phyloP scores from a whole-genome alignment of 2,113 vertebrate species.

The Abramis brama region DNA sequence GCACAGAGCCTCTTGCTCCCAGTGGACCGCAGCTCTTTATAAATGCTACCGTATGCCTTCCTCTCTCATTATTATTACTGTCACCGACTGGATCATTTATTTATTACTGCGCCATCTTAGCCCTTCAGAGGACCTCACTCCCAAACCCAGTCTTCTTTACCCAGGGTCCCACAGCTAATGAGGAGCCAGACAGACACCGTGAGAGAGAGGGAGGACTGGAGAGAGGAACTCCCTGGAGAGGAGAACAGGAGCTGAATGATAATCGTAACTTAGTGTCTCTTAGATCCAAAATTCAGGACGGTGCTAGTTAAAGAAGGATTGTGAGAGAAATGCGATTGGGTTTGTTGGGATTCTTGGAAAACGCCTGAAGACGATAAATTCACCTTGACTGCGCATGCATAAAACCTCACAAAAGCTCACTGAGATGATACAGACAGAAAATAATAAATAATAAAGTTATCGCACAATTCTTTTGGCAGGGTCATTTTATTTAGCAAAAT shows the following conservation, averaged over 20 bases:
- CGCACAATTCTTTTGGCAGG: too few relatives aligned
- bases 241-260: slow-evolving; percentile 17
- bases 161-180: slow-evolving; percentile 26
- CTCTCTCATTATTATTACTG: slow-evolving; percentile 35
- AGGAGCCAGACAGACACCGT: slow-evolving; percentile 18
- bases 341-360: too few relatives aligned
- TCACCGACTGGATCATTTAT: slow-evolving; percentile 47
- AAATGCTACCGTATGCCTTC: slow-evolving; percentile 17
- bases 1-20: not conserved
- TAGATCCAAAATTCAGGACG: not conserved
- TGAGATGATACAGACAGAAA: too few relatives aligned
- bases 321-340: not conserved
- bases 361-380: too few relatives aligned
- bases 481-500: too few relatives aligned
- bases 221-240: not conserved
- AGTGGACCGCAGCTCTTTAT: slow-evolving; percentile 10
- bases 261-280: not conserved
- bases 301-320: not conserved
- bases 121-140: slow-evolving; percentile 9
- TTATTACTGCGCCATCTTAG: slow-evolving; percentile 26
- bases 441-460: too few relatives aligned
- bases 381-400: too few relatives aligned
- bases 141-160: not conserved
- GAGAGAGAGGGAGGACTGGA: not conserved
- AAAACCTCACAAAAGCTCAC: too few relatives aligned